Evolutionary conservation across 2,888 invertebrate species (phyloP), one percentile per base, ranked within the genome.

Genomic region (Gymnoscelis rufifasciata): DNA sequence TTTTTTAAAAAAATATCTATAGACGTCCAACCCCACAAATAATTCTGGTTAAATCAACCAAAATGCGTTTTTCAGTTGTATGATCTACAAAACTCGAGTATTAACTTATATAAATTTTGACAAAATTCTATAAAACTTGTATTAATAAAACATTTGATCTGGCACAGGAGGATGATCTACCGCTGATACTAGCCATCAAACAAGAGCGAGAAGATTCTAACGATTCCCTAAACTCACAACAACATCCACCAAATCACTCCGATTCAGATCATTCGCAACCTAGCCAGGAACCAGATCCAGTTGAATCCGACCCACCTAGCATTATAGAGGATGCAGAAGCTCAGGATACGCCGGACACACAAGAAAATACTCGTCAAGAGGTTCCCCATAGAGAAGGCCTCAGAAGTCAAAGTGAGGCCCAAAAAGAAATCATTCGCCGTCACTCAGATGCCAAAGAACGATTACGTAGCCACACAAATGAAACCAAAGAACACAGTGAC

Each of bases 161-260:
- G 29, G 19, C 2, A 10, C 44, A 44, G 44, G 49, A 45, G 15
- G 36, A 29, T 6, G 38, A 37, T 19, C 13, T 26, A 3, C 27
- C 36, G 7, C 3, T 46, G 2, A 31, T 26, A 36, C 14, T 10
- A 19, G 11, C 4, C n/a, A 35, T 36, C 11, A 42, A 42, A 29
- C 38, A 50, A 26, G 45, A 50, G 39, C 42, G 38, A 46, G 45
- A 45, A 14, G 45, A 50, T 7, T 30, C 35, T 1, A 14, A 27
- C 11, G 35, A 47, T 24, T 41, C 33, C 0, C 38, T 42, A 12
- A 26, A 36, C 13, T 42, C 8, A 3, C 29, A 46, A 38, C n/a
- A 19, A 5, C 10, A 15, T 28, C 26, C 41, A 33, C 26, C n/a
- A 2, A 15, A 41, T 8, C 8, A 19, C n/a, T 10, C 28, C 3